These are phyloP conservation scores for Acholoe squamosa DNA, from an alignment of 2,888 invertebrate species.

Conservation along the genomic window DNA sequence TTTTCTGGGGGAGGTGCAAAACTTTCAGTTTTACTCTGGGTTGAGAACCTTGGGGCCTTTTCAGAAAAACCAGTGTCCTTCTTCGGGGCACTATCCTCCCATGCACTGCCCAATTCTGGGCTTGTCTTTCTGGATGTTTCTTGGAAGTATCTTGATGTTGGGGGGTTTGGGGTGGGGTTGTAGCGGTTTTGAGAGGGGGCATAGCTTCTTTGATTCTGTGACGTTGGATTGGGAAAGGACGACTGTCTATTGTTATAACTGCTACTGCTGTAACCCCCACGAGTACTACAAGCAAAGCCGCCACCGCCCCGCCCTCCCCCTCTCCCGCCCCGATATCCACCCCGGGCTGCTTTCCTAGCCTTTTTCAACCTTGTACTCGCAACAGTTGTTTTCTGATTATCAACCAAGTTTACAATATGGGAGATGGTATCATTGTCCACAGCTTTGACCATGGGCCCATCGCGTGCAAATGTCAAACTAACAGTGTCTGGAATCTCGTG, in stretches of 20 bases:
- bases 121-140: too few species aligned
- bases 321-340: not conserved
- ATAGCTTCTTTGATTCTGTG: too few species aligned
- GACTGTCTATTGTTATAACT: not conserved
- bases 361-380: not conserved
- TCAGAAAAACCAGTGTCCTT: not conserved
- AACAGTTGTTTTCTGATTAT: conserved; percentile 40
- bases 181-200: not conserved
- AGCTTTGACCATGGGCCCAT: not conserved
- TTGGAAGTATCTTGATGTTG: too few species aligned
- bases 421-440: conserved; percentile 38
- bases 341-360: not conserved
- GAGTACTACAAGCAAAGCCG: not conserved
- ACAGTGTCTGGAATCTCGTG: conserved; percentile 49
- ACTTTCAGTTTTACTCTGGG: not conserved
- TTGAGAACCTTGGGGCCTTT: not conserved
- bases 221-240: too few species aligned
- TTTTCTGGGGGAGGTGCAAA: not conserved
- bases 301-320: conserved; percentile 2
- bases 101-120: too few species aligned
- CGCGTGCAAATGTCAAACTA: not conserved
- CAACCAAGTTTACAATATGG: conserved; percentile 29
- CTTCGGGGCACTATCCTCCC: too few species aligned
- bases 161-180: not conserved
- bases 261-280: not conserved